phyloP scores from a whole-genome alignment of 1,140 invertebrate genomes.

The Gryllus bimaculatus region DNA sequence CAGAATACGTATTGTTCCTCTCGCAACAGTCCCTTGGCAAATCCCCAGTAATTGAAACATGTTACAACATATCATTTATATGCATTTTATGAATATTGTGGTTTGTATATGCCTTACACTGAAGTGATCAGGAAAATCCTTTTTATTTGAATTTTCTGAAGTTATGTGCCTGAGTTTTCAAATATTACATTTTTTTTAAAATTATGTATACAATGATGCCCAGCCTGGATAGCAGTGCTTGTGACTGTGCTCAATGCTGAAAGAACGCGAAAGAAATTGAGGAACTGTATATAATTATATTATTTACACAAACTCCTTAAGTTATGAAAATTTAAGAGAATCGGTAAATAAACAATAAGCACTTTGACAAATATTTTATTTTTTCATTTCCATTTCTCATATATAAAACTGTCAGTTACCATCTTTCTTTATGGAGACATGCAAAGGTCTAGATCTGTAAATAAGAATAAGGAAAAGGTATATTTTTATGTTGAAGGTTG shows the following conservation, averaged over 20 bases:
- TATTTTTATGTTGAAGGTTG: no score
- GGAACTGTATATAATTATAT: neutral
- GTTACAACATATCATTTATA: neutral
- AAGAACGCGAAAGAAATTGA: neutral
- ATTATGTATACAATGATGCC: neutral
- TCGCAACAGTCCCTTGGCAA: neutral
- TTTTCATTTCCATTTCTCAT: no score
- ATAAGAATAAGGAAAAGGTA: no score
- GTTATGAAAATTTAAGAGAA: neutral
- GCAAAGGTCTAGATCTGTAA: no score
- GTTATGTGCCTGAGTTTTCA: neutral
- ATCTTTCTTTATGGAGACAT: no score
- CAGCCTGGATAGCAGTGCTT: neutral
- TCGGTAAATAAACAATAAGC: neutral
- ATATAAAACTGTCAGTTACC: no score
- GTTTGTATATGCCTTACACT: neutral
- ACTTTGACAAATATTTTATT: neutral
- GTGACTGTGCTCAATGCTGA: neutral
- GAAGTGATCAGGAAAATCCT: neutral
- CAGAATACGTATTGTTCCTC: neutral
- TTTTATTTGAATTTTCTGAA: neutral
- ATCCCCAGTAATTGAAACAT: neutral
- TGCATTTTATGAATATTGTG: neutral
- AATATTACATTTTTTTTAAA: neutral
- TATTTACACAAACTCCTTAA: neutral